Evolutionary conservation across 2,113 vertebrate species (phyloP).

Genomic region (Chaetodon trifascialis): DNA sequence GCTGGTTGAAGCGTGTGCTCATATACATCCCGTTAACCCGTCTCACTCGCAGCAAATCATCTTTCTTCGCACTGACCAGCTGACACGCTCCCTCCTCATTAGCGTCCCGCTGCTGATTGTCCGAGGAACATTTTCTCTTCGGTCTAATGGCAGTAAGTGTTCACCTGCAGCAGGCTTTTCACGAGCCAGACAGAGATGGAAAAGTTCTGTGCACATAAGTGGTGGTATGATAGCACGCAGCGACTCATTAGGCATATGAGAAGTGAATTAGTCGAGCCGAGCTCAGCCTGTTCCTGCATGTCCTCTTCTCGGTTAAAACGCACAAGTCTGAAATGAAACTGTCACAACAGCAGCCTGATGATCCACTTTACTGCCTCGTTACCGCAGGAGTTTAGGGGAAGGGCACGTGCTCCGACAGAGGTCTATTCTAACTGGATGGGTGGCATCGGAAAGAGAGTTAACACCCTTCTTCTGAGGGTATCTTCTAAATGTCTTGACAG

Average conservation of each 20-base stretch:
- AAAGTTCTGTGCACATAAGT: not conserved
- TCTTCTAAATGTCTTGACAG: not conserved
- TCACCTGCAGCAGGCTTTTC: slow-evolving; percentile 5
- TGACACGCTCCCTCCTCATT: slow-evolving; percentile 22
- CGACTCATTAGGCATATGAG: slow-evolving; percentile 14
- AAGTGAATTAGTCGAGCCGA: slow-evolving; percentile 6
- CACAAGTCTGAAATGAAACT: not conserved
- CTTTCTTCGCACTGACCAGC: not conserved
- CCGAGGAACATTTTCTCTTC: not conserved
- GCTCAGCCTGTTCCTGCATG: not conserved
- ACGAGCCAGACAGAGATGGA: not conserved
- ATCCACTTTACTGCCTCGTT: not conserved
- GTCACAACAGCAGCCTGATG: not conserved
- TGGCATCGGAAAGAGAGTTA: not conserved
- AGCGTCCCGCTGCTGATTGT: not conserved
- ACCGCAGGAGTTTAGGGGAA: not conserved
- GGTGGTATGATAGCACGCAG: slow-evolving; percentile 4
- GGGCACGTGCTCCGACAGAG: not conserved
- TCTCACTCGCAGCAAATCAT: not conserved
- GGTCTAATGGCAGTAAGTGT: not conserved
- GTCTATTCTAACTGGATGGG: not conserved
- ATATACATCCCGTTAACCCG: not conserved
- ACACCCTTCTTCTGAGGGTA: not conserved
- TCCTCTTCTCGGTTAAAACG: not conserved
- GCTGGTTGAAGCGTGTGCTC: not conserved